phyloP scores from a whole-genome alignment of 1,140 invertebrate genomes.

The Dreissena rostriformis region DNA sequence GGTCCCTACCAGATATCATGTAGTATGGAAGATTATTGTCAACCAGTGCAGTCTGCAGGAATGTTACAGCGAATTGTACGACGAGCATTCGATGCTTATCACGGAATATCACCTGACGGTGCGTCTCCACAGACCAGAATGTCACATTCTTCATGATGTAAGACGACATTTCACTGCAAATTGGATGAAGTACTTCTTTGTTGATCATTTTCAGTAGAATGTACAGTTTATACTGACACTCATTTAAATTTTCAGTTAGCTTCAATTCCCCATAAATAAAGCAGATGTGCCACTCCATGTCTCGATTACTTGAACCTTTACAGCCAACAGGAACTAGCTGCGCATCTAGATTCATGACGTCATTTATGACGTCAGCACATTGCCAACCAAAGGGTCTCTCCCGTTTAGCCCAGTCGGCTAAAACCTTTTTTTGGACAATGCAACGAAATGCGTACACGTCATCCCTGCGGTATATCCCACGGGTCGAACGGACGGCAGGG shows the following conservation, averaged over 20 bases:
- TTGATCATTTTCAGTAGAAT: constrained; percentile 16
- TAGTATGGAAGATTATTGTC: constrained; percentile 16
- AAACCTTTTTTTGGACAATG: background rate
- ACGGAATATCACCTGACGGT: background rate
- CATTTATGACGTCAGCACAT: background rate
- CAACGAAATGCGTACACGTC: constrained; percentile 4
- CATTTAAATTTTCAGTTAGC: background rate
- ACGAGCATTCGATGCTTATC: background rate
- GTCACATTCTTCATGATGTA: constrained; percentile 30
- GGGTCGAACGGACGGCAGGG: background rate
- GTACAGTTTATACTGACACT: constrained; percentile 20
- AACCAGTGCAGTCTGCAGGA: background rate
- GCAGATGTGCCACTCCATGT: constrained; percentile 24
- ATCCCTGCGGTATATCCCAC: constrained; percentile 12
- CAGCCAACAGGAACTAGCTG: constrained; percentile 16
- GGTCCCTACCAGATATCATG: constrained; percentile 3
- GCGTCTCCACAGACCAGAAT: background rate
- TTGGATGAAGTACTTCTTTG: background rate
- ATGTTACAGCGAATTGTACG: background rate
- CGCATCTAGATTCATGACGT: background rate
- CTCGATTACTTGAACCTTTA: background rate
- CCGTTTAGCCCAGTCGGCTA: background rate
- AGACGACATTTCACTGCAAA: constrained; percentile 3
- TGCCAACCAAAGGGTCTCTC: background rate
- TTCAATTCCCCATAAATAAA: constrained; percentile 5